phyloP scores from a whole-genome alignment of 2,888 invertebrate genomes.

The Hypsopygia costalis region DNA sequence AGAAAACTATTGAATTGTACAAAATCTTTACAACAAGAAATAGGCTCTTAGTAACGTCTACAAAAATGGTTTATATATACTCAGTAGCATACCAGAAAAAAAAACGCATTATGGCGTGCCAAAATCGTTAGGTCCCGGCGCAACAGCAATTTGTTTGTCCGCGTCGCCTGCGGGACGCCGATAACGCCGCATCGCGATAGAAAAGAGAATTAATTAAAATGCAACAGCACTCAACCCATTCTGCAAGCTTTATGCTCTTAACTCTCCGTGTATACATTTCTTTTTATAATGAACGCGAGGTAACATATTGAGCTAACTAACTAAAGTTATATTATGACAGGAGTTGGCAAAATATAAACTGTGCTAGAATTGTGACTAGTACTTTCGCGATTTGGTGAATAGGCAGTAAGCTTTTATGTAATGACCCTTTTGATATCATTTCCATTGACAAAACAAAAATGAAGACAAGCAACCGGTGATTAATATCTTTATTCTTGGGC shows the following conservation, averaged over 20 bases:
- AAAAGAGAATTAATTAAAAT: conserved; percentile 80
- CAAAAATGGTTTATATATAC: conserved; percentile 4
- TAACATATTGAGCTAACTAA: conserved; percentile 21
- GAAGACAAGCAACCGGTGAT: conserved; percentile 17
- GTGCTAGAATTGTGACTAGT: not conserved
- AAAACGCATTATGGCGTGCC: conserved; percentile 54
- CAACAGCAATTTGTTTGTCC: conserved; percentile 69
- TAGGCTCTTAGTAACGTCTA: not conserved
- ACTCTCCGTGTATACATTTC: conserved; percentile 36
- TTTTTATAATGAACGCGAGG: conserved; percentile 37
- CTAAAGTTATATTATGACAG: too few relatives aligned
- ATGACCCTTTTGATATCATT: conserved; percentile 11
- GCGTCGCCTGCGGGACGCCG: conserved; percentile 65
- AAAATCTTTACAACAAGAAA: not conserved
- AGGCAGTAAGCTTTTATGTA: conserved; percentile 21
- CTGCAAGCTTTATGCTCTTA: conserved; percentile 57
- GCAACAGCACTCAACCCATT: conserved; percentile 73
- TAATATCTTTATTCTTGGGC: conserved; percentile 16
- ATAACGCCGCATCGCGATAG: conserved; percentile 75
- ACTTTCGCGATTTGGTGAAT: conserved; percentile 10
- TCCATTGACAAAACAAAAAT: conserved; percentile 17
- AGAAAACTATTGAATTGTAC: too few relatives aligned
- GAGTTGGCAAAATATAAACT: not conserved
- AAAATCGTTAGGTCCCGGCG: conserved; percentile 58
- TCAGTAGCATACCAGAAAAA: conserved; percentile 33